A percentile compares a stretch with the other conserved stretches of the same genome.
These are phyloP conservation scores for Xanthorhoe designata DNA, from an alignment of 2,888 invertebrate species.

Conservation along the genomic window DNA sequence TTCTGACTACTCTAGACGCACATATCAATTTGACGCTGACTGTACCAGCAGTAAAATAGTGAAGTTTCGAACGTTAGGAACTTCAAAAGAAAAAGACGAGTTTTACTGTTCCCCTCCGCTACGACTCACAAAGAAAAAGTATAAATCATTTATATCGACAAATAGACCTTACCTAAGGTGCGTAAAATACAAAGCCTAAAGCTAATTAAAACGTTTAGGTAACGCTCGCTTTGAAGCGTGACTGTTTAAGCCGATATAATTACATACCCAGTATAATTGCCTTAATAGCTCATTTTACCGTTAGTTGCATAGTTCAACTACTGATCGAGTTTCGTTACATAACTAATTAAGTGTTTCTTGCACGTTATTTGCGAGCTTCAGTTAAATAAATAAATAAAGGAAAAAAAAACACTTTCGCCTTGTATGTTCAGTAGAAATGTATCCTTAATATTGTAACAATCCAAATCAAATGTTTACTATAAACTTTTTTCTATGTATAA, in stretches of 20 bases:
- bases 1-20: no score
- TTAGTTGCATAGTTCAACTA: constrained; percentile 21
- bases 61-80: no score
- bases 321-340: constrained; percentile 6
- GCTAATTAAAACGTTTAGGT: constrained; percentile 9
- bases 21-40: no score
- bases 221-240: constrained; percentile 20
- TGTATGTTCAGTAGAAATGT: no score
- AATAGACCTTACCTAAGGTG: neutral
- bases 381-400: neutral
- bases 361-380: neutral
- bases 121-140: no score
- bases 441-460: no score
- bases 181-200: neutral
- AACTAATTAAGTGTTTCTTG: neutral
- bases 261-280: constrained; percentile 20
- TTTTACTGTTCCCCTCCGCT: no score
- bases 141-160: neutral
- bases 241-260: constrained; percentile 21
- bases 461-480: no score
- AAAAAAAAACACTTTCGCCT: no score
- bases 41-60: no score
- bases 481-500: no score
- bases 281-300: constrained; percentile 23
- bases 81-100: no score